A percentile compares a stretch with the other conserved stretches of the same genome.
These are phyloP conservation scores for Australoheros scitulus DNA, from an alignment of 2,113 vertebrate species.

Conservation along the genomic window DNA sequence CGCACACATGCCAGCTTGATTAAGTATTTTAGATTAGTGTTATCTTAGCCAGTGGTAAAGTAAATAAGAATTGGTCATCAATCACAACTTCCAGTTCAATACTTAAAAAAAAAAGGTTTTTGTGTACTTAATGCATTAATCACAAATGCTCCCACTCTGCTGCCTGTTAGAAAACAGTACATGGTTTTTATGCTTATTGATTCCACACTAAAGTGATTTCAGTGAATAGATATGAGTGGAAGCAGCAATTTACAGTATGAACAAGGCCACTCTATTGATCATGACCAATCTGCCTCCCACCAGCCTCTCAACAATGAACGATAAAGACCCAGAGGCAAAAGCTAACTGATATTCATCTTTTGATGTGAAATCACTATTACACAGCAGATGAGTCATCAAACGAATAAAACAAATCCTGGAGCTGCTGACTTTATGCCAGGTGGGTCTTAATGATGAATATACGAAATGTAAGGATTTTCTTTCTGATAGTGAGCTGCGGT, in stretches of 20 bases:
- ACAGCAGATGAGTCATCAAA: constrained; percentile 28
- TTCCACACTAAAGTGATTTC: constrained; percentile 23
- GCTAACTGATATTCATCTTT: constrained; percentile 34
- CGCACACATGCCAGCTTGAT: neutral
- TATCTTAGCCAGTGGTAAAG: neutral
- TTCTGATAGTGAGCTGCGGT: neutral
- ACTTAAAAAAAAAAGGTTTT: neutral
- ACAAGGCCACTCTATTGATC: constrained; percentile 48
- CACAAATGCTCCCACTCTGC: neutral
- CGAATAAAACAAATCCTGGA: constrained; percentile 32
- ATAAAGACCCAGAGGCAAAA: constrained; percentile 25
- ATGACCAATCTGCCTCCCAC: constrained; percentile 43
- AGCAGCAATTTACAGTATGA: constrained; percentile 38
- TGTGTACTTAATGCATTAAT: neutral
- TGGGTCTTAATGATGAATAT: neutral
- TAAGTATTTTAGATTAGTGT: neutral
- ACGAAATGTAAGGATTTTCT: neutral
- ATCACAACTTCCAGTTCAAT: neutral
- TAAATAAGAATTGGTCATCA: neutral
- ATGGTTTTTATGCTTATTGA: constrained; percentile 6
- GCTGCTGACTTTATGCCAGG: constrained; percentile 14
- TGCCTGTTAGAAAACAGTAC: neutral
- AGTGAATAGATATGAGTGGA: constrained; percentile 24
- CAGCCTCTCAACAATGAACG: constrained; percentile 23
- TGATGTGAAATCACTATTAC: constrained; percentile 23